Evolutionary conservation across 2,797 vertebrate species (phyloP).

Genomic region (Gadopsis bispinosus): DNA sequence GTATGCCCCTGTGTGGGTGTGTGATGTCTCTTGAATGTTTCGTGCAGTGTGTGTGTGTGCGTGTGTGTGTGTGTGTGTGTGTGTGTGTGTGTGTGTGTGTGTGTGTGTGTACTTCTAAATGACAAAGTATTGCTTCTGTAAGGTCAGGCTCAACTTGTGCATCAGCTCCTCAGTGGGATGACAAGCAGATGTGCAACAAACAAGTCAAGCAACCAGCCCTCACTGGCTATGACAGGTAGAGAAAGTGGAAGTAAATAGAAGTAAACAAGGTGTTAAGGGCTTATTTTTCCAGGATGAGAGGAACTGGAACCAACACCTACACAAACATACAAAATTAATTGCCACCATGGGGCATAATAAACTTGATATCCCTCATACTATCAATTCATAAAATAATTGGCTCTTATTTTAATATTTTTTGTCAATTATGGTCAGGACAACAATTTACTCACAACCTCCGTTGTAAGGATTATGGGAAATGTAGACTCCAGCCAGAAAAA

Average conservation of each 20-base stretch:
- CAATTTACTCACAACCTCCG: not conserved
- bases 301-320: conserved; percentile 17
- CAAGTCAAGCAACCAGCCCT: conserved; percentile 26
- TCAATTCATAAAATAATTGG: conserved; percentile 24
- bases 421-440: not conserved
- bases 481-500: not conserved
- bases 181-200: conserved; percentile 67
- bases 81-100: conserved; percentile 4
- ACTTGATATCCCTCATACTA: conserved; percentile 16
- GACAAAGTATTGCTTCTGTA: conserved; percentile 60
- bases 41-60: conserved; percentile 14
- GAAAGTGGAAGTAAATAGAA: conserved; percentile 10
- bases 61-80: conserved; percentile 37
- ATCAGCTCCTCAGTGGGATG: conserved; percentile 57
- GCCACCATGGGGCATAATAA: conserved; percentile 19
- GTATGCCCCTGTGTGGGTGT: conserved; percentile 52
- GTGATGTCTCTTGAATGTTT: conserved; percentile 49
- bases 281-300: conserved; percentile 33
- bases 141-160: conserved; percentile 66
- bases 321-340: conserved; percentile 31
- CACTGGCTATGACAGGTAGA: conserved; percentile 4
- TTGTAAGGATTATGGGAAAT: not conserved
- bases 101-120: conserved; percentile 53
- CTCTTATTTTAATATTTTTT: not conserved
- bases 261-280: conserved; percentile 36